Base-by-base conservation (phyloP, 2,113 vertebrate genomes). In the Takifugu flavidus region DNA sequence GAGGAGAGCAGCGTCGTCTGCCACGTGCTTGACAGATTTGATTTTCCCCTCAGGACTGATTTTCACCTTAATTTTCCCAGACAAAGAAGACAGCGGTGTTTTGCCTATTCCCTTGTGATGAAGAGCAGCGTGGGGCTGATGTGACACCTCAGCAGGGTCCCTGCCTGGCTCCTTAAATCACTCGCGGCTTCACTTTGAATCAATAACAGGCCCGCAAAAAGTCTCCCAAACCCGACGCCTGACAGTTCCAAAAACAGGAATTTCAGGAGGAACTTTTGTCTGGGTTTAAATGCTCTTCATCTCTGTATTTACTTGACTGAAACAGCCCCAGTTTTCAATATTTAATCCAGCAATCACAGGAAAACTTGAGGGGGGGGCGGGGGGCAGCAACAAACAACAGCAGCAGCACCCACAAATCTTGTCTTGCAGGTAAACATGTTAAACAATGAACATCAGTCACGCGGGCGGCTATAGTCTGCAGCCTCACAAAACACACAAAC, bases 31-130 rank as follows among this genome's bases (percentile, higher is more conserved):
- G 78, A 85, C 73, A 80, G 69, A 80, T 79, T 53, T 46, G 51
- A 79, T 82, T 78, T 77, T 64, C 65, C 70, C 52, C 53, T 79
- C 78, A 81, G 74, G 82, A 86, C 82, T 80, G 67, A 86, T 85
- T 82, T 83, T 76, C 71, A 63, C 56, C 59, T 68, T 29, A 46
- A 56, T 83, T 80, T 74, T 70, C 44, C 27, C 49, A 80, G 61
- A 64, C 45, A 26, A 54, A 67, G 28, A 62, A 72, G 63, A 64
- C 66, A 55, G 54, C 42, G 47, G 63, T 80, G 68, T 55, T 65
- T 51, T 79, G 59, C 73, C 62, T 34, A 45, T 53, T 49, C 57
- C 78, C 55, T 39, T 65, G 64, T 70, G 58, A 75, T 59, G 74
- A 78, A 56, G 78, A 84, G 68, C 73, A 82, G 81, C 70, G 49